phyloP scores from a whole-genome alignment of 1,140 invertebrate genomes.

The Mya arenaria region DNA sequence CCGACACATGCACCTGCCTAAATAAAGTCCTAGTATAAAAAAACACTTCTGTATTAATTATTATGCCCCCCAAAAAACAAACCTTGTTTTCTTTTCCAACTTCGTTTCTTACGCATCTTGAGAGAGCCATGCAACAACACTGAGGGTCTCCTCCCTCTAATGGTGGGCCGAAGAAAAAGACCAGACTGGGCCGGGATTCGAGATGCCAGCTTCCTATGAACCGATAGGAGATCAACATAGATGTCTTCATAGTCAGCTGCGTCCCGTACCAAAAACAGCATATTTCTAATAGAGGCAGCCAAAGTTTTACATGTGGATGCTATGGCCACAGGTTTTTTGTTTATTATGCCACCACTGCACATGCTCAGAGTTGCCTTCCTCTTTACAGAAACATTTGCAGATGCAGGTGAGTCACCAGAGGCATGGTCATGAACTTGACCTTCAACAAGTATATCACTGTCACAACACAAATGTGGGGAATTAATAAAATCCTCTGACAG shows the following conservation, averaged over 20 bases:
- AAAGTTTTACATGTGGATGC: conserved; percentile 7
- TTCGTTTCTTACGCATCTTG: conserved; percentile 1
- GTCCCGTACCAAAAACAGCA: not conserved
- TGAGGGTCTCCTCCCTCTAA: not conserved
- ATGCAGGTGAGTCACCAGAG: too few relatives aligned
- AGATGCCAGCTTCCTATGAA: not conserved
- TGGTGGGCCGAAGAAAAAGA: not conserved
- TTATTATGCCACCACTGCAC: not conserved
- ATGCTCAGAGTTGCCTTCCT: too few relatives aligned
- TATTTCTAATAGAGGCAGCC: not conserved
- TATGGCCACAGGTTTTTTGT: not conserved
- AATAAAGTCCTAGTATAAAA: too few relatives aligned
- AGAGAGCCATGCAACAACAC: not conserved
- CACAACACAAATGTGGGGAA: conserved; percentile 5
- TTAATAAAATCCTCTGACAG: not conserved
- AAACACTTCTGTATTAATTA: too few relatives aligned
- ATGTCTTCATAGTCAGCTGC: not conserved
- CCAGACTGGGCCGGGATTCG: not conserved
- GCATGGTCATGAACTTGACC: too few relatives aligned
- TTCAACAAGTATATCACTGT: too few relatives aligned
- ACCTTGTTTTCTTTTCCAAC: not conserved
- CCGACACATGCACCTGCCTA: too few relatives aligned
- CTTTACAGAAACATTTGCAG: too few relatives aligned
- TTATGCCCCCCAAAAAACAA: not conserved
- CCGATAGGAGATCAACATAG: not conserved